phyloP scores from a whole-genome alignment of 2,113 vertebrate species.

The Dendrocopos noguchii region DNA sequence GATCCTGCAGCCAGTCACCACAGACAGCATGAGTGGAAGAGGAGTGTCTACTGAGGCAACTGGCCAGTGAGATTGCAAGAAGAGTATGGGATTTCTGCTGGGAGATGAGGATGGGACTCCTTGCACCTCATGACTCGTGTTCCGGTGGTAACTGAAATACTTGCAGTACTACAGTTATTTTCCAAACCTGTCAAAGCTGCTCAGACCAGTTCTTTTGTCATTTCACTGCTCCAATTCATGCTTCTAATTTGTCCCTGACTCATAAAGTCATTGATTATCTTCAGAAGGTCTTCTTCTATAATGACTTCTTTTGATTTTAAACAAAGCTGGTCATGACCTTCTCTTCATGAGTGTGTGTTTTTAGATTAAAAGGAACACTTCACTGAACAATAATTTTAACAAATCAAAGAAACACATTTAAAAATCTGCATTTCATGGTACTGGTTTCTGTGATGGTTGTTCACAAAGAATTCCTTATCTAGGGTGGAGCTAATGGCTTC shows the following conservation, averaged over 20 bases:
- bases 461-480: background rate
- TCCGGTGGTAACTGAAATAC: too few species aligned
- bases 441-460: background rate
- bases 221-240: background rate
- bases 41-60: rapidly evolving
- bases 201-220: background rate
- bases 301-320: background rate
- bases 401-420: background rate
- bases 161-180: background rate
- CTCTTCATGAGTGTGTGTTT: background rate
- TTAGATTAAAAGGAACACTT: background rate
- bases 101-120: background rate
- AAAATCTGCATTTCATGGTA: background rate
- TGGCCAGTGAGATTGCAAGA: background rate
- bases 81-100: background rate
- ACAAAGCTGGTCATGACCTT: background rate
- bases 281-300: background rate
- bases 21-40: background rate
- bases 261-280: background rate
- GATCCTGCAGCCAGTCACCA: background rate
- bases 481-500: background rate
- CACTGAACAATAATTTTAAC: background rate
- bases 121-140: background rate
- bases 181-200: background rate
- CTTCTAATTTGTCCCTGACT: background rate